phyloP scores from a whole-genome alignment of 2,113 vertebrate genomes.

The Dolichallabes microphthalmus region DNA sequence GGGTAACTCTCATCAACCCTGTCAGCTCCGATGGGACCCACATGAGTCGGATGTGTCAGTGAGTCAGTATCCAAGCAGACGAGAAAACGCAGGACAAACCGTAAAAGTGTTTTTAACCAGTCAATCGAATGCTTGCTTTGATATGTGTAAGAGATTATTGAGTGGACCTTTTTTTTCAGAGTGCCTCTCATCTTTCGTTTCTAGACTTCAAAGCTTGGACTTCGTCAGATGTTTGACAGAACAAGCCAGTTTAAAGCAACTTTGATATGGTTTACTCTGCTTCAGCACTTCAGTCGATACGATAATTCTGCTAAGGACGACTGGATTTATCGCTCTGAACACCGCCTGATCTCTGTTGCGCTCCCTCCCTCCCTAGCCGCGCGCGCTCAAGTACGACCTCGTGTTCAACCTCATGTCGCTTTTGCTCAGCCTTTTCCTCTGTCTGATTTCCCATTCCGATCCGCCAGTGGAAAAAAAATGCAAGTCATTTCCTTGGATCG shows the following conservation, averaged over 20 bases:
- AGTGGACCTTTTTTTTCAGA: neutral
- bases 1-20: conserved; percentile 13
- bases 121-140: neutral
- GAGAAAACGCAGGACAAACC: neutral
- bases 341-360: neutral
- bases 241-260: conserved; percentile 8
- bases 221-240: conserved; percentile 15
- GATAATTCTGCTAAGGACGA: neutral
- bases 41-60: neutral
- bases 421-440: conserved; percentile 5
- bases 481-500: conserved; percentile 47
- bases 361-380: neutral
- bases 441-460: conserved; percentile 3
- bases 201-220: conserved; percentile 25
- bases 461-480: conserved; percentile 33
- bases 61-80: neutral
- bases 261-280: neutral
- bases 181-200: conserved; percentile 22
- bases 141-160: conserved; percentile 13
- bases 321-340: neutral
- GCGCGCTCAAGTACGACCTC: neutral
- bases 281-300: conserved; percentile 1
- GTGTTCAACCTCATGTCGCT: neutral
- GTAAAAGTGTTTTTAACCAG: neutral
- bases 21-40: neutral